Evolutionary conservation across 2,113 vertebrate genomes (phyloP).

Genomic region (Otis tarda): DNA sequence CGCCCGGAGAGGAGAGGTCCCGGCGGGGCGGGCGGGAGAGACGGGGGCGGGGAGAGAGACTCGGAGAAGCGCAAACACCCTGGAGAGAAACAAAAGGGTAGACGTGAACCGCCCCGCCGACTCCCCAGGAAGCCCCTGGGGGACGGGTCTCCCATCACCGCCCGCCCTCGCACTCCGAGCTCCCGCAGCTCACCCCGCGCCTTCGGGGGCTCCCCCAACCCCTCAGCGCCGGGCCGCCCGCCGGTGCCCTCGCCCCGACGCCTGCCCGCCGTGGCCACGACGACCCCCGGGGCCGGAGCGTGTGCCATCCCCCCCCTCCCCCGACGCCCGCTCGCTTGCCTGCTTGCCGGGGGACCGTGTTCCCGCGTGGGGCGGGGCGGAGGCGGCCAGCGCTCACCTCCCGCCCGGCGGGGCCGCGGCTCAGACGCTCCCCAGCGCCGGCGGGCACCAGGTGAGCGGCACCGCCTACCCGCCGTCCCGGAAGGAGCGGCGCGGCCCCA

Average conservation of each 20-base stretch:
- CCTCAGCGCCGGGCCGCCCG: neutral
- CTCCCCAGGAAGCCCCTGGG: neutral
- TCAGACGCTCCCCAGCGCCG: neutral
- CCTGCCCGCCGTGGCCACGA: neutral
- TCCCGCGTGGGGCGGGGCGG: neutral
- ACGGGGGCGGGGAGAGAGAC: neutral
- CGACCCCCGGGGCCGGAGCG: neutral
- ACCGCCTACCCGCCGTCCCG: slow-evolving; percentile 24
- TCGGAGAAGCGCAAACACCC: neutral
- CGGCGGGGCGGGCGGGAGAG: neutral
- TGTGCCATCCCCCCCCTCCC: neutral
- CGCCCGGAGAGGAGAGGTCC: slow-evolving; percentile 2
- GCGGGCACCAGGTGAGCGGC: slow-evolving; percentile 40
- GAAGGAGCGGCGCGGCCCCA: slow-evolving; percentile 9
- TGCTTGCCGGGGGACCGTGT: neutral
- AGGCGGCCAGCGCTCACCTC: neutral
- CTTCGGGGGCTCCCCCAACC: neutral
- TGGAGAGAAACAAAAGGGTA: slow-evolving; percentile 40
- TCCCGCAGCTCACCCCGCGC: neutral
- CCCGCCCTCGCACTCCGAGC: neutral
- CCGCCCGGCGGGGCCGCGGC: neutral
- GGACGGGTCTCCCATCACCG: neutral
- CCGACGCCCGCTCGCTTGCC: neutral
- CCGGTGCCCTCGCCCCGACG: neutral
- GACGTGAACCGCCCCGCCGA: neutral